These are phyloP conservation scores for Amiota communis DNA, from an alignment of 2,888 invertebrate genomes.

Conservation along the genomic window DNA sequence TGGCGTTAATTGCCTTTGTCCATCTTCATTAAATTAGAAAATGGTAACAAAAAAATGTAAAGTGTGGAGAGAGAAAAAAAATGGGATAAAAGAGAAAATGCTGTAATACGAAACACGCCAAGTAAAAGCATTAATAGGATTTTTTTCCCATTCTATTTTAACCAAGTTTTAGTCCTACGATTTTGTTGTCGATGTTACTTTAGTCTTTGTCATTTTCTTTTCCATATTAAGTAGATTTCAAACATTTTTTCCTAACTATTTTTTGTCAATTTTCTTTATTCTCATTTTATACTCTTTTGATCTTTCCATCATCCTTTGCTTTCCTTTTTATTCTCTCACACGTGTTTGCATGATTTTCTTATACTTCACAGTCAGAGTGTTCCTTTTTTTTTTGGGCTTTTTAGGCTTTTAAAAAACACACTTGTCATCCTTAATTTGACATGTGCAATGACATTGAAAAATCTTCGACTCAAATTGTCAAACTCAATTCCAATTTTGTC, in stretches of 20 bases:
- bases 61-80: conserved; percentile 9
- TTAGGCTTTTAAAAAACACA: conserved; percentile 39
- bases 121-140: conserved; percentile 25
- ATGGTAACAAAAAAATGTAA: conserved; percentile 36
- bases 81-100: conserved; percentile 27
- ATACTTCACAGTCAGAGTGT: neutral
- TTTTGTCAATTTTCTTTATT: neutral
- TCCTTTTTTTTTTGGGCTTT: neutral
- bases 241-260: no score
- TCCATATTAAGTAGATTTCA: neutral
- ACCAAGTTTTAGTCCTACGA: neutral
- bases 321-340: neutral
- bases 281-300: neutral
- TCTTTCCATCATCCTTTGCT: neutral
- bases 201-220: neutral
- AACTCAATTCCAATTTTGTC: conserved; percentile 46
- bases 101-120: neutral
- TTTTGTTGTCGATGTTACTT: neutral
- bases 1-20: conserved; percentile 58
- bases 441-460: conserved; percentile 38
- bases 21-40: conserved; percentile 60
- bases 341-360: neutral
- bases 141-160: neutral
- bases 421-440: conserved; percentile 60
- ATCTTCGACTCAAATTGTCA: conserved; percentile 56